A percentile compares a stretch with the other conserved stretches of the same genome.
phyloP scores from a whole-genome alignment of 1,140 invertebrate genomes.

The Drosophila neocordata region DNA sequence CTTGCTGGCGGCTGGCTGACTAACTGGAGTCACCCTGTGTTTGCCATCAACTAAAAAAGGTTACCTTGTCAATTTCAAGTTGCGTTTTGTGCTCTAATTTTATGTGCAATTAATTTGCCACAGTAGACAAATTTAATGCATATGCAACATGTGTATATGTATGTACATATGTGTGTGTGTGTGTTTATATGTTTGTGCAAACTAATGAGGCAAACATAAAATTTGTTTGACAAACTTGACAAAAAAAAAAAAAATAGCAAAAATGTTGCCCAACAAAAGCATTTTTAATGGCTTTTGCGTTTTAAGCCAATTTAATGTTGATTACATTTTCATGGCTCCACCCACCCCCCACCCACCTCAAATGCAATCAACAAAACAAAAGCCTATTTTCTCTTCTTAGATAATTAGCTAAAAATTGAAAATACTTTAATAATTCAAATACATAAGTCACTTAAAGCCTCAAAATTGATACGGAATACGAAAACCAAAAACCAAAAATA shows the following conservation, averaged over 20 bases:
- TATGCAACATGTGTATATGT: constrained; percentile 23
- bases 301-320: constrained; percentile 62
- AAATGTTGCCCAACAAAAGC: constrained; percentile 26
- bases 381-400: background rate
- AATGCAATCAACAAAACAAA: constrained; percentile 1
- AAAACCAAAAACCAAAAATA: constrained; percentile 35
- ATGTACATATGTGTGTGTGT: constrained; percentile 2
- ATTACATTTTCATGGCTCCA: constrained; percentile 71
- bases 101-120: constrained; percentile 79
- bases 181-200: constrained; percentile 29
- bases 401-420: background rate
- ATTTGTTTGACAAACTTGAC: constrained; percentile 42
- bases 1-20: too few species aligned
- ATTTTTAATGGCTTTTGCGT: constrained; percentile 54
- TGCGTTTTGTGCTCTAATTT: constrained; percentile 70
- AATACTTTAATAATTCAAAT: constrained; percentile 5
- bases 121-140: constrained; percentile 57
- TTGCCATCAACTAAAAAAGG: constrained; percentile 43
- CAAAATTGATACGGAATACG: constrained; percentile 13
- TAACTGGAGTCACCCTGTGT: too few species aligned
- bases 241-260: constrained; percentile 43
- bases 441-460: background rate
- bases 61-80: constrained; percentile 62
- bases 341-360: too few species aligned
- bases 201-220: constrained; percentile 59